Conservation (phyloP, 2,113 vertebrate species). For the Zapornia atra region DNA sequence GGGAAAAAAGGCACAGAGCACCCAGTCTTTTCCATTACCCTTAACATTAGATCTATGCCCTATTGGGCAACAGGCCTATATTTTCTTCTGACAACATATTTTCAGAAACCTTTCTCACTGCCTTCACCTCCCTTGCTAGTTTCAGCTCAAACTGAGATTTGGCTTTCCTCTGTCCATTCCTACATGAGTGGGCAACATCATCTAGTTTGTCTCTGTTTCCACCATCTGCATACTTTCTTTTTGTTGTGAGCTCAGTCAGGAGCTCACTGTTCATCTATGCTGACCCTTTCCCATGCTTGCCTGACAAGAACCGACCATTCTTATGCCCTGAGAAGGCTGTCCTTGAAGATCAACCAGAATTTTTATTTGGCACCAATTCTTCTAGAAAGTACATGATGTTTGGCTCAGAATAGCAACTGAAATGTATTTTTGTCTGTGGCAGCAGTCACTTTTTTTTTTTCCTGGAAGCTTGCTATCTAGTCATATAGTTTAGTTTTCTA, state of each 20-base stretch:
- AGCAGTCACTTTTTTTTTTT: fast-evolving
- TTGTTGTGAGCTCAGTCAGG: neutral
- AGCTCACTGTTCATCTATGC: neutral
- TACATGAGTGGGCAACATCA: neutral
- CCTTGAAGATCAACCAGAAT: neutral
- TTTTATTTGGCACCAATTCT: neutral
- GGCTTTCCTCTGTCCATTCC: neutral
- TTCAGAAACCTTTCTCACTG: neutral
- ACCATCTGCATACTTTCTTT: neutral
- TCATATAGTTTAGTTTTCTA: neutral
- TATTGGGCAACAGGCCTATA: neutral
- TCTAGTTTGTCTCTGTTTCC: neutral
- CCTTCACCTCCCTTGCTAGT: neutral
- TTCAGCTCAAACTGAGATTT: neutral
- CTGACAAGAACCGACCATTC: neutral
- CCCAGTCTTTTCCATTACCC: neutral
- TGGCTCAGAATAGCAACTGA: neutral
- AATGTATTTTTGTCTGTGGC: neutral
- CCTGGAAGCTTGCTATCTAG: neutral
- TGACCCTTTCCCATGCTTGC: neutral
- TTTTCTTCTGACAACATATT: neutral
- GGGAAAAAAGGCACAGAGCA: neutral
- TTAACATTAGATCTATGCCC: neutral
- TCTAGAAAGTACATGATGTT: neutral
- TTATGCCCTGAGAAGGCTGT: neutral